These are phyloP conservation scores for Deilephila elpenor DNA, from an alignment of 2,888 invertebrate genomes.

Conservation along the genomic window DNA sequence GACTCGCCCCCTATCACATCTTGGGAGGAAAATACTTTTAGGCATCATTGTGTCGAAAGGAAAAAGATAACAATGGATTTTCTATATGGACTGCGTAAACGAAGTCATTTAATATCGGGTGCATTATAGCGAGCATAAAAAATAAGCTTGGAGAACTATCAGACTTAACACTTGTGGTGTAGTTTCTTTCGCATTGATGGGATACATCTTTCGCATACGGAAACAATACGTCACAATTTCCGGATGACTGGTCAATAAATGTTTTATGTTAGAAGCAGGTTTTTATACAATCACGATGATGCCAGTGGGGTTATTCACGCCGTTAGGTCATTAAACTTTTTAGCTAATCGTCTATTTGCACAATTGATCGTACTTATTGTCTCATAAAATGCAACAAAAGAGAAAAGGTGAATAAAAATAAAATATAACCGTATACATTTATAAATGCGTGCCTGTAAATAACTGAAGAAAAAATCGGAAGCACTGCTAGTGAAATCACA, in stretches of 20 bases:
- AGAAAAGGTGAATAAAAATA: too few relatives aligned
- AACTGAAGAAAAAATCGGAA: background rate
- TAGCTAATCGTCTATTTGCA: background rate
- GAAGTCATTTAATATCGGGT: too few relatives aligned
- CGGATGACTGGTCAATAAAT: constrained; percentile 15
- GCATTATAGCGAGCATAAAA: too few relatives aligned
- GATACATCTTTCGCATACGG: background rate
- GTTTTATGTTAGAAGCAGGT: background rate
- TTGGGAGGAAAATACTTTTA: too few relatives aligned
- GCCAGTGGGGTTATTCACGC: constrained; percentile 1
- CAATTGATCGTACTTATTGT: background rate
- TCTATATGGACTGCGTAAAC: too few relatives aligned
- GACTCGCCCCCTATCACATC: too few relatives aligned
- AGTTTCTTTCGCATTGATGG: too few relatives aligned
- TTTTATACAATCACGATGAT: background rate
- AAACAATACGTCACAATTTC: constrained; percentile 19
- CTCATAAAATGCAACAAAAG: background rate
- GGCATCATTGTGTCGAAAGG: too few relatives aligned
- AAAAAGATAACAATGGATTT: too few relatives aligned
- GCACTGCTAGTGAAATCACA: background rate
- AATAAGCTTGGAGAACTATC: too few relatives aligned
- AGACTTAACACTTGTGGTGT: too few relatives aligned
- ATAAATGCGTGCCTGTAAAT: background rate
- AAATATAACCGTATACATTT: background rate
- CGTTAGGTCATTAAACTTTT: background rate